Conservation (phyloP, 2,113 vertebrate genomes). For the Actenoides hombroni region DNA sequence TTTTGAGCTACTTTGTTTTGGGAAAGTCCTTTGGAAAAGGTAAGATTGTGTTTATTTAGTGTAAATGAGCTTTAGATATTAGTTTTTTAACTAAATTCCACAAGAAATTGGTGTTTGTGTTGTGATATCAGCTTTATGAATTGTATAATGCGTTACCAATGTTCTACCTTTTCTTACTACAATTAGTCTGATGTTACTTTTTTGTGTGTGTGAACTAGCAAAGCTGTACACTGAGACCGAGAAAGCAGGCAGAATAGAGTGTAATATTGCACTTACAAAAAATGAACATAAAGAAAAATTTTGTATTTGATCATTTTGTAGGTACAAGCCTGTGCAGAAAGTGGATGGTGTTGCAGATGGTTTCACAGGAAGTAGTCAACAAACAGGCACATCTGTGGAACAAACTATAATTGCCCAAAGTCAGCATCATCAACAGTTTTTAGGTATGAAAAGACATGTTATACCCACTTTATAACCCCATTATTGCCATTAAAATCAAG, state of each 20-base stretch:
- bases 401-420: slow-evolving; percentile 83
- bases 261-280: background rate
- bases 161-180: background rate
- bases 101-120: background rate
- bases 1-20: slow-evolving; percentile 9
- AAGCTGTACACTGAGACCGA: background rate
- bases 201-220: background rate
- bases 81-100: background rate
- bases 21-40: background rate
- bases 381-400: slow-evolving; percentile 80
- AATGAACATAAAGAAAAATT: slow-evolving; percentile 55
- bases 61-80: background rate
- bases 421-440: slow-evolving; percentile 85
- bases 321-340: slow-evolving; percentile 84
- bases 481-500: background rate
- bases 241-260: background rate
- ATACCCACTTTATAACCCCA: background rate
- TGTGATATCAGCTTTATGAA: background rate
- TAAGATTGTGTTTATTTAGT: background rate
- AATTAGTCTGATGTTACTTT: background rate
- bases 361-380: slow-evolving; percentile 79
- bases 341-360: slow-evolving; percentile 81
- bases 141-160: background rate
- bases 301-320: slow-evolving; percentile 66
- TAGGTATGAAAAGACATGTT: slow-evolving; percentile 74